Base-by-base conservation (phyloP, 1,140 invertebrate genomes). In the Drosophila ficusphila region DNA sequence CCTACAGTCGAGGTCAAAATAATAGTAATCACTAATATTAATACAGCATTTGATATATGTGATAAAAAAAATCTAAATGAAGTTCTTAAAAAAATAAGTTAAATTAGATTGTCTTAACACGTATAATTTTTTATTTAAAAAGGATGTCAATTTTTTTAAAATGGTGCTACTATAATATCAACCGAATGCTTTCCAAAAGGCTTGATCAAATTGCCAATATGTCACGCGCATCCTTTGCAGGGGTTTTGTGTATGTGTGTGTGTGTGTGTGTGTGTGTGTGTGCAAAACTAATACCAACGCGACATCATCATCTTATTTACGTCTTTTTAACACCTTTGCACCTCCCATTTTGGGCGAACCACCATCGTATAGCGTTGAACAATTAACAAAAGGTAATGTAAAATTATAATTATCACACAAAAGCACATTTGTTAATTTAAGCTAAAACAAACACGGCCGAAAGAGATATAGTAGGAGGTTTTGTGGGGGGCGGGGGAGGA, bases 351-450 rank as follows among this genome's bases (percentile, higher is more conserved):
- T 12, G 27, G 38, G 33, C 47, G 42, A 31, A 49, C 54, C 49
- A 36, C 11, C 44, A 61, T 33, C 67, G 60, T 69, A 41, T 74
- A 65, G 58, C 70, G 75, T 82, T 85, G 75, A 86, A 89, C 86
- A 90, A 90, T 89, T 90, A 90, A 89, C 86, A 90, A 89, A 90
- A 90, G 86, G 86, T 90, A 90, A 90, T 90, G 86, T 90, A 89
- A 90, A 90, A 90, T 90, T 90, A 90, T 90, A 90, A 90, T 90
- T 90, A 90, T 90, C 86, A 86, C 86, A 90, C 79, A 89, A 85
- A 89, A 85, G 75, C 86, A 90, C 86, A 90, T 90, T 90, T 89
- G 86, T 90, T 90, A 90, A 90, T 90, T 90, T 90, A 90, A 90
- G 79, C 86, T 61, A 89, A 85, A 86, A 65, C 82, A 88, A 85